These are phyloP conservation scores for Thunnus maccoyii DNA, from an alignment of 2,113 vertebrate species.

Conservation along the genomic window DNA sequence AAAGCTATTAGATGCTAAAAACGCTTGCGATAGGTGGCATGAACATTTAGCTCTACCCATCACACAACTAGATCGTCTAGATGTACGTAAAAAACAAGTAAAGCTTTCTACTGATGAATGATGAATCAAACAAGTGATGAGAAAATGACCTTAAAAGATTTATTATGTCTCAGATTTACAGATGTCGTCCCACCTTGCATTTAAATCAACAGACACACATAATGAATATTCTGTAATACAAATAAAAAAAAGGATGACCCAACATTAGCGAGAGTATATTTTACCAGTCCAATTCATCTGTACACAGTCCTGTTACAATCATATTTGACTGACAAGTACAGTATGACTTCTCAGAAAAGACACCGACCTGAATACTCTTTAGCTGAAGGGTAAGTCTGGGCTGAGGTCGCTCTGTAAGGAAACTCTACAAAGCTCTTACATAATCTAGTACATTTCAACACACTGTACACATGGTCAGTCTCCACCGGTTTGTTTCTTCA, in stretches of 20 bases:
- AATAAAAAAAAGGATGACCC: conserved; percentile 31
- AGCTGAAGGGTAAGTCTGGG: background rate
- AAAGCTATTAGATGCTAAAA: background rate
- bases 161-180: conserved; percentile 58
- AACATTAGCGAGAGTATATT: background rate
- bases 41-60: background rate
- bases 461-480: conserved; percentile 38
- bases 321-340: conserved; percentile 18
- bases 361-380: background rate
- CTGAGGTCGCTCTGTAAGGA: background rate
- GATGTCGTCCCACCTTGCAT: conserved; percentile 2
- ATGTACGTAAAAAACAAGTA: background rate
- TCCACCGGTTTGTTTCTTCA: conserved; percentile 50
- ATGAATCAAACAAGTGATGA: conserved; percentile 25
- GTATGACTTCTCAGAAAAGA: background rate
- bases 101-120: background rate
- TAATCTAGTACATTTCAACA: conserved; percentile 30
- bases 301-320: conserved; percentile 4
- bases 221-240: conserved; percentile 43
- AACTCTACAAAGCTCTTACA: conserved; percentile 40
- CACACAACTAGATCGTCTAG: background rate
- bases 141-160: conserved; percentile 64
- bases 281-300: conserved; percentile 29
- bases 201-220: conserved; percentile 43
- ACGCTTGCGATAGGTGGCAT: background rate